phyloP scores from a whole-genome alignment of 2,888 invertebrate genomes.

The Eupithecia abbreviata region DNA sequence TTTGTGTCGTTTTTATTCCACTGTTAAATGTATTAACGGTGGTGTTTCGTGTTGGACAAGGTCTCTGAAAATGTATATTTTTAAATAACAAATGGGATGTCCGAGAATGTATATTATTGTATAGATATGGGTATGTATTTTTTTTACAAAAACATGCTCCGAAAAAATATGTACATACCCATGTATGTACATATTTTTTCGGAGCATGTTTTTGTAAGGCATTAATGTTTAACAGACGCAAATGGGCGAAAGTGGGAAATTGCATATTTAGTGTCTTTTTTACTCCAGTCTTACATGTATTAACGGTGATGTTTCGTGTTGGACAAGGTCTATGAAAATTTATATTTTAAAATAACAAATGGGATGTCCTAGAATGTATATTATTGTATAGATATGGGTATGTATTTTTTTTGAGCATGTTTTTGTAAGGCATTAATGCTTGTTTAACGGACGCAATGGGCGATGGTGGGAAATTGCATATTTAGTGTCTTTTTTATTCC shows the following conservation, averaged over 20 bases:
- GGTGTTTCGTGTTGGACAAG: background rate
- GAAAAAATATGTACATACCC: no score
- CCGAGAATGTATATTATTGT: no score
- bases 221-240: no score
- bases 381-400: no score
- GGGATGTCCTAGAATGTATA: no score
- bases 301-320: background rate
- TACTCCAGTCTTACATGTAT: background rate
- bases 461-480: constrained; percentile 9
- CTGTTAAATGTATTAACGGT: background rate
- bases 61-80: background rate
- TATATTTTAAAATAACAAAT: no score
- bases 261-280: background rate
- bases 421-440: background rate
- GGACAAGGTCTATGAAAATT: background rate
- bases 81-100: no score
- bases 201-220: background rate
- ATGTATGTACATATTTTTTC: no score
- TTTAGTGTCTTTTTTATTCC: constrained; percentile 6
- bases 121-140: background rate
- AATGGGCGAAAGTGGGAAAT: no score
- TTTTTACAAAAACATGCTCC: background rate
- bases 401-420: background rate
- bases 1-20: constrained; percentile 7
- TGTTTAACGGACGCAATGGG: background rate